These are phyloP conservation scores for Oplegnathus fasciatus DNA, from an alignment of 2,113 vertebrate species.

Conservation along the genomic window DNA sequence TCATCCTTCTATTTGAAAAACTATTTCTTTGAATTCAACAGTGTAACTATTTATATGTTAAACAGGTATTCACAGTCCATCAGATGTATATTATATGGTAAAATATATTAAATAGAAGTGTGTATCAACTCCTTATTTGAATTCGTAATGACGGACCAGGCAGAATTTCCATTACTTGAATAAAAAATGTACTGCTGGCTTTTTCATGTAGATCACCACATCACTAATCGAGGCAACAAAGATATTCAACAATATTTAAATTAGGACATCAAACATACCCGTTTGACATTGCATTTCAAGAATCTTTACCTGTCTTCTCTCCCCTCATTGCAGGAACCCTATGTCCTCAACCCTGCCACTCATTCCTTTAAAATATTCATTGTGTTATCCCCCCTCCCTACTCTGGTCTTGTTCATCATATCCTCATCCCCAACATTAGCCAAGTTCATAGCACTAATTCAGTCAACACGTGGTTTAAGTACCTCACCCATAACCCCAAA, in stretches of 20 bases:
- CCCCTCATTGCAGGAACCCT: background rate
- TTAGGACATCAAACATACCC: background rate
- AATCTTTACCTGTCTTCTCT: background rate
- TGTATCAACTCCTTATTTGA: conserved; percentile 21
- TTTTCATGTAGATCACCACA: background rate
- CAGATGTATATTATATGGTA: conserved; percentile 51
- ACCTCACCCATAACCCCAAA: background rate
- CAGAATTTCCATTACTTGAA: background rate
- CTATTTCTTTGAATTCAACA: conserved; percentile 57
- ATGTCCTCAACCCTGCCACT: background rate
- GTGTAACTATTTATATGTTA: conserved; percentile 75
- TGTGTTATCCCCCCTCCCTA: background rate
- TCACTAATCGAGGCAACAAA: background rate
- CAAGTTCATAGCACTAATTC: background rate
- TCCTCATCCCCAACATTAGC: background rate
- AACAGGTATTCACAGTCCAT: conserved; percentile 65
- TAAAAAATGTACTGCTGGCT: background rate
- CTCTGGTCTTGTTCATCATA: background rate
- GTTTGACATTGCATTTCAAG: background rate
- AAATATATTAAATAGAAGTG: conserved; percentile 47
- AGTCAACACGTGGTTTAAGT: background rate
- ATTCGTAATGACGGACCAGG: background rate
- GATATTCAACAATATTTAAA: background rate
- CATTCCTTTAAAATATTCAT: background rate
- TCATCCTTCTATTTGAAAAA: conserved; percentile 33